Evolutionary conservation across 2,797 vertebrate genomes (phyloP).

Genomic region (Acanthis flammea): DNA sequence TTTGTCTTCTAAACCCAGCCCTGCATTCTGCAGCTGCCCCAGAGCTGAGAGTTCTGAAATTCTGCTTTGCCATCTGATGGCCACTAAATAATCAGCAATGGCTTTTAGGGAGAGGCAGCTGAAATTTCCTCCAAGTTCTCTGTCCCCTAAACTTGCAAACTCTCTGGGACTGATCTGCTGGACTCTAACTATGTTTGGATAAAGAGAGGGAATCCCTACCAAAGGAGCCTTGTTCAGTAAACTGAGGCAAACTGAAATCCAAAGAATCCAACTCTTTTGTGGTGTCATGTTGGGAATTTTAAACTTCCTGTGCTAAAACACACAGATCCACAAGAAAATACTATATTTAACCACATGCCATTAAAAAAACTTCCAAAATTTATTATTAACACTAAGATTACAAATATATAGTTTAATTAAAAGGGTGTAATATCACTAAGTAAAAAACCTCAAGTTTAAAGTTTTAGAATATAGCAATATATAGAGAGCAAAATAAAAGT

Average conservation of each 20-base stretch:
- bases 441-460: neutral
- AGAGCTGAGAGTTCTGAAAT: neutral
- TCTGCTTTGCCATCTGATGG: neutral
- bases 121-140: neutral
- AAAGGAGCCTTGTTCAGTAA: neutral
- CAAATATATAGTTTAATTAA: neutral
- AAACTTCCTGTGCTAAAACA: neutral
- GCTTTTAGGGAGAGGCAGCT: neutral
- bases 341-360: neutral
- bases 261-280: constrained; percentile 30
- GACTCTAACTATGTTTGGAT: neutral
- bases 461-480: neutral
- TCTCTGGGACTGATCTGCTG: neutral
- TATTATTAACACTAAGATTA: neutral
- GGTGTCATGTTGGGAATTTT: neutral
- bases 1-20: neutral
- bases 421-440: neutral
- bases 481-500: neutral
- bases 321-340: neutral
- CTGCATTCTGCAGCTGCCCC: neutral
- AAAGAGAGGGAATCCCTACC: neutral
- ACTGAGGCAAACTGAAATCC: neutral
- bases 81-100: neutral
- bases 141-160: neutral
- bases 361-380: neutral